A percentile compares a stretch with the other conserved stretches of the same genome.
Conservation (phyloP, 2,888 invertebrate genomes). For the Drosophila hamatofila region DNA sequence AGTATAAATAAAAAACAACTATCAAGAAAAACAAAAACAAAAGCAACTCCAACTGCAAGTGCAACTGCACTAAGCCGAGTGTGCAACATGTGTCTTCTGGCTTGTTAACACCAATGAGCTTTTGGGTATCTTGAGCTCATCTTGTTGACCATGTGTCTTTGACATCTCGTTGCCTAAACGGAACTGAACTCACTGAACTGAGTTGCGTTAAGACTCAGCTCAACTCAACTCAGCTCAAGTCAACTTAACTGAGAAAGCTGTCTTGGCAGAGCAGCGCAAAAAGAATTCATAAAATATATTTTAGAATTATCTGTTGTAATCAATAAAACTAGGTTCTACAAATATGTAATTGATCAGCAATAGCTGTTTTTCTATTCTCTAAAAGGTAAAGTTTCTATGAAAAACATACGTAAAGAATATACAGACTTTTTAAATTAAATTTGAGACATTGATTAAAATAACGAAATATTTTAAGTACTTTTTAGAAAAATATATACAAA, state of each 20-base stretch:
- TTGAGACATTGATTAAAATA: too few species aligned
- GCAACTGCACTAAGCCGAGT: conserved; percentile 5
- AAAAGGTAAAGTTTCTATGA: too few species aligned
- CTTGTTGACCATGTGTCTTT: conserved; percentile 51
- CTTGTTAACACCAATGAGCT: conserved; percentile 24
- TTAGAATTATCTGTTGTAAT: background rate
- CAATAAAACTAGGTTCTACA: background rate
- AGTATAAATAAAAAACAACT: background rate
- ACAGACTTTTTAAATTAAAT: too few species aligned
- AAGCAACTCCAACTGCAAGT: background rate
- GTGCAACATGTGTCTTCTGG: conserved; percentile 26
- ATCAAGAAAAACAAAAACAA: background rate
- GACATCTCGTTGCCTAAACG: conserved; percentile 58
- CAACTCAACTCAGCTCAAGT: conserved; percentile 6
- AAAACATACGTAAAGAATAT: too few species aligned
- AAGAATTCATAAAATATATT: background rate
- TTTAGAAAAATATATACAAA: too few species aligned
- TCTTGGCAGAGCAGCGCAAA: background rate
- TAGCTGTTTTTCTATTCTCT: too few species aligned
- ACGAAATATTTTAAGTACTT: too few species aligned
- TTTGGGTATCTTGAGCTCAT: conserved; percentile 1
- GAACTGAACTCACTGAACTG: conserved; percentile 50
- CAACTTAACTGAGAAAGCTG: conserved; percentile 1
- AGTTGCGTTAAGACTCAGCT: too few species aligned
- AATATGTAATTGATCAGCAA: too few species aligned